Evolutionary conservation across 1,140 invertebrate species (phyloP).

Genomic region (Paraescarpia echinospica): DNA sequence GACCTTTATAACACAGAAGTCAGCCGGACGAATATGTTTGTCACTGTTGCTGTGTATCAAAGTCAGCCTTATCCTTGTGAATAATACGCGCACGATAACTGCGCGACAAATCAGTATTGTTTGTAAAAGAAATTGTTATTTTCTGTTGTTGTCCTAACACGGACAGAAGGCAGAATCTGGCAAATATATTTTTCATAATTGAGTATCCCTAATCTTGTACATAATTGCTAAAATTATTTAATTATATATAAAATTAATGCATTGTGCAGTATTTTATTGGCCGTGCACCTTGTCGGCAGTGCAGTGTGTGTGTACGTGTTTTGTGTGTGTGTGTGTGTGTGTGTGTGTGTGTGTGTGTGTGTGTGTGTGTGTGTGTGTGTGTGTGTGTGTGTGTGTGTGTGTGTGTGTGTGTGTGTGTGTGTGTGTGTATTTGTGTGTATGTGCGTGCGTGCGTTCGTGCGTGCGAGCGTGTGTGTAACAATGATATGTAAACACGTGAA

Average conservation of each 20-base stretch:
- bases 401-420: neutral
- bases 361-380: no score
- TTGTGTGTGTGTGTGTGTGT: no score
- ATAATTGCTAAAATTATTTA: no score
- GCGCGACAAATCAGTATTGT: neutral
- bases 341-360: neutral
- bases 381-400: no score
- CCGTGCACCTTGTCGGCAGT: no score
- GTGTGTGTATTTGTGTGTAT: no score
- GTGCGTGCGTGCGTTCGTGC: no score
- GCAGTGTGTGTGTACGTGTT: no score
- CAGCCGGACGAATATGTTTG: neutral
- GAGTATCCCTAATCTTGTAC: neutral
- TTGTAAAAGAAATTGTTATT: neutral
- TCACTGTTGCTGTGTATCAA: neutral
- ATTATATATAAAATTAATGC: no score
- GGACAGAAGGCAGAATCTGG: neutral
- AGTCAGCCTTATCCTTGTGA: neutral
- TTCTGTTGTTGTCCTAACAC: neutral
- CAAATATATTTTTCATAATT: neutral
- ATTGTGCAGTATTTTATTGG: no score
- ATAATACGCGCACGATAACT: neutral
- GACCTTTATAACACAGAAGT: neutral
- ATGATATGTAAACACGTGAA: neutral
- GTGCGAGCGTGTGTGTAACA: neutral